Base-by-base conservation (phyloP, 2,888 invertebrate species). In the Ariolimax columbianus region DNA sequence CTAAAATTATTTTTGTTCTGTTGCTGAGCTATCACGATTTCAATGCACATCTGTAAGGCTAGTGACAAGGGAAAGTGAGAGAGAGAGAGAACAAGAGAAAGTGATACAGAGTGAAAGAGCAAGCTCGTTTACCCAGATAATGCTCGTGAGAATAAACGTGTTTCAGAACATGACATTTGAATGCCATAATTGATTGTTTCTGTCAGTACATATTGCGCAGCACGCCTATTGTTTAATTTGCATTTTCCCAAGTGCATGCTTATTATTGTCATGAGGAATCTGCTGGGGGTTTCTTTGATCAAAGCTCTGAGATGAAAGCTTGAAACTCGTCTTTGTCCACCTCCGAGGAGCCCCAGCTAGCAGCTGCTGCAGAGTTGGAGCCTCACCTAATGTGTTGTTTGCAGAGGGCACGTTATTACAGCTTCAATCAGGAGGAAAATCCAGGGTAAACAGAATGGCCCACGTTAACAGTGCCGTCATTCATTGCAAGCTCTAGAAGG, bases 391-490 rank as follows among this genome's bases (percentile, higher is more conserved):
- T 75, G 75, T 14, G 30, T 19, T 55, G 51, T 59, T 77, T 77
- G 36, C 55, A 51, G 51, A 33, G 33, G 36, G 30, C 9, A 36
- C 36, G 59, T 77, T 51, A 77, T 55, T 77, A 51, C 36, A 33
- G 30, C 59, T 77, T 59, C 55, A 55, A 33, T 77, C 77, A 26
- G 17, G 77, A 36, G 59, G n/a, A 51, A 36, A 36, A 77, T 77
- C 55, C 55, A 19, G 19, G 77, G 33, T 33, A 17, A 55, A 59
- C 33, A 33, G 38, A 19, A 55, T 19, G 30, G 30, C 17, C 36
- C 47, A 23, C 77, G 55, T 30, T 77, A 55, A 59, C 51, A 43
- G 59, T 19, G 55, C 17, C 23, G 17, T 33, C 55, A 36, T 51
- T 55, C 55, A n/a, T 17, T 33, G 77, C 51, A 36, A 26, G 36